Base-by-base conservation (phyloP, 2,113 vertebrate genomes). In the Hymenochirus boettgeri region DNA sequence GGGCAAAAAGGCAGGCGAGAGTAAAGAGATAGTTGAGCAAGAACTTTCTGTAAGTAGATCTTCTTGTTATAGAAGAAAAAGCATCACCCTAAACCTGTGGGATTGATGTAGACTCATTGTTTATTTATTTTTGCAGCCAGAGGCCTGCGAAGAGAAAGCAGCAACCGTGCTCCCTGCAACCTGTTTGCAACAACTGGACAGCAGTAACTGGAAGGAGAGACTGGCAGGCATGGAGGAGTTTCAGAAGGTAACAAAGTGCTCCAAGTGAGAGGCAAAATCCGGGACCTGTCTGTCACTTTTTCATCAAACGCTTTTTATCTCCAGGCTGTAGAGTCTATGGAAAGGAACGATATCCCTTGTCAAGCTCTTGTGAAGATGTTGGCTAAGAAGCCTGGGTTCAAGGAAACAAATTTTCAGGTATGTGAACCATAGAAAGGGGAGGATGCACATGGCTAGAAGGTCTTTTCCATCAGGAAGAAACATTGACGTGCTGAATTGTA, bases 351-450 rank as follows among this genome's bases (percentile, higher is more conserved):
- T 62, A 95, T 99, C 90, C 96, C 96, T 29, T 98, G 96, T 71
- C 96, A 99, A 77, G 94, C 96, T 25, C 83, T 99, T 45, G 93
- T 98, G 70, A 90, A 82, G 72, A 99, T 99, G 94, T 76, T 99
- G 74, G 94, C 96, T 39, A 99, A 96, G 83, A 99, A 99, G 78
- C 96, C 96, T 58, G 96, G 96, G 31, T 99, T 93, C 92, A 99
- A 99, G 73, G 96, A 99, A 85, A 99, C 94, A 11, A 99, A 99
- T 79, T 99, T 99, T 82, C 96, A 99, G 93, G 96, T 99, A 88
- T 29, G 33, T 46, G 2, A 12, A 11, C 4, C 11, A 9, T 33
- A 11, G 31, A 4, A 33, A 33, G 31, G n/a, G n/a, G 4, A 7
- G 18, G 2, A 65, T 27, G 45, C 59, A n/a, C n/a, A n/a, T n/a